These are phyloP conservation scores for Mythimna pallens DNA, from an alignment of 2,888 invertebrate genomes.

Conservation along the genomic window DNA sequence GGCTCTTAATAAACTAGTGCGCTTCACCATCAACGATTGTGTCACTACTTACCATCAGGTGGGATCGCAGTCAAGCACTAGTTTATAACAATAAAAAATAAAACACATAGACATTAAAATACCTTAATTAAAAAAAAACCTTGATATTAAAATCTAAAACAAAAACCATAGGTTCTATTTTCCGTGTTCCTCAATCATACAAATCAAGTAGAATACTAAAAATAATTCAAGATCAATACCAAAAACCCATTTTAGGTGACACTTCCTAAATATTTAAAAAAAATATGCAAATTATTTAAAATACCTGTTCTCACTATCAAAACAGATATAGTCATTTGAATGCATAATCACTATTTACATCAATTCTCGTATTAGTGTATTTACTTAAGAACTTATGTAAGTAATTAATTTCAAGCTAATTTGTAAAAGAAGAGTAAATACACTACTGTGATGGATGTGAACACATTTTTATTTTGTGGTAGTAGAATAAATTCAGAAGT, in stretches of 20 bases:
- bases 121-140: no score
- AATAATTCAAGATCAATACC: not conserved
- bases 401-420: constrained; percentile 28
- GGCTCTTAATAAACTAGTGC: no score
- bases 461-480: not conserved
- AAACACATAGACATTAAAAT: no score
- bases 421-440: not conserved
- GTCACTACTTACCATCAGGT: no score
- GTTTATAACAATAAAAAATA: no score
- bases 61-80: no score
- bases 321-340: constrained; percentile 19
- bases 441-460: not conserved
- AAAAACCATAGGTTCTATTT: not conserved
- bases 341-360: constrained; percentile 36
- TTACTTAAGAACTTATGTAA: constrained; percentile 3
- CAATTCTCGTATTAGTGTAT: constrained; percentile 5
- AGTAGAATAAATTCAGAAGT: no score
- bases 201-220: not conserved
- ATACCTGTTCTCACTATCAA: constrained; percentile 15
- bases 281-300: not conserved
- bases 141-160: not conserved
- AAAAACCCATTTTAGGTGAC: not conserved
- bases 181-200: not conserved
- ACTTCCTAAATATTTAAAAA: constrained; percentile 11
- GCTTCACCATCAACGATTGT: no score